These are phyloP conservation scores for Schmidtea mediterranea DNA, from an alignment of 1,140 invertebrate genomes.

Conservation along the genomic window DNA sequence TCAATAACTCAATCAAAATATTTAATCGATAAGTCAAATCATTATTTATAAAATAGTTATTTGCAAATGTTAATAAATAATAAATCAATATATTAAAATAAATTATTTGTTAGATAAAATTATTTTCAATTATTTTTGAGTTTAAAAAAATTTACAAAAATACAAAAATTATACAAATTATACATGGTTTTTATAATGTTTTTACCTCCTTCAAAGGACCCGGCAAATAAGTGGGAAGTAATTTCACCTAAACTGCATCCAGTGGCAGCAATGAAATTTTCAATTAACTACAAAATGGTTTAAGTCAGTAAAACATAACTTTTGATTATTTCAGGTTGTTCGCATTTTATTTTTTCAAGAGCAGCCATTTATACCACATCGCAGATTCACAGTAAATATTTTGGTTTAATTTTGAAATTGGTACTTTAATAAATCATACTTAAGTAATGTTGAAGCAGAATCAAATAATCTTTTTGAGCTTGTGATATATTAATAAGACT, in stretches of 20 bases:
- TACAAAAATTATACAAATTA: too few species aligned
- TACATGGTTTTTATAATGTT: too few species aligned
- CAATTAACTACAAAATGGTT: slow-evolving; percentile 32
- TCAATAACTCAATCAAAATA: too few species aligned
- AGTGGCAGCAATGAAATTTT: slow-evolving; percentile 48
- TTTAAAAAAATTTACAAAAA: too few species aligned
- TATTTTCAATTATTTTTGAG: too few species aligned
- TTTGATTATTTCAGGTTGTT: slow-evolving; percentile 18
- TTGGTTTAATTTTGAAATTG: slow-evolving; percentile 44
- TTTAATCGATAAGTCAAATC: too few species aligned
- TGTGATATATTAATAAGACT: slow-evolving; percentile 43
- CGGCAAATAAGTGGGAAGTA: slow-evolving; percentile 58
- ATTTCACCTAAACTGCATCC: slow-evolving; percentile 89
- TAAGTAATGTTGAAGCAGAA: slow-evolving; percentile 51
- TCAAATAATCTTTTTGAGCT: slow-evolving; percentile 53
- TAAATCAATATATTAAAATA: too few species aligned
- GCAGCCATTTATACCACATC: slow-evolving; percentile 63
- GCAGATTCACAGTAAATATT: slow-evolving; percentile 60
- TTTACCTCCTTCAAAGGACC: slow-evolving; percentile 51
- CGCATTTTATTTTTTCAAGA: slow-evolving; percentile 39
- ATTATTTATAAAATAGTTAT: too few species aligned
- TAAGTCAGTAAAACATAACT: background rate
- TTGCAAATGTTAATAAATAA: too few species aligned
- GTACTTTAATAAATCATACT: slow-evolving; percentile 57
- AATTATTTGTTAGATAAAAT: too few species aligned